Evolutionary conservation across 2,113 vertebrate genomes (phyloP).

Genomic region (Chaetura pelagica): DNA sequence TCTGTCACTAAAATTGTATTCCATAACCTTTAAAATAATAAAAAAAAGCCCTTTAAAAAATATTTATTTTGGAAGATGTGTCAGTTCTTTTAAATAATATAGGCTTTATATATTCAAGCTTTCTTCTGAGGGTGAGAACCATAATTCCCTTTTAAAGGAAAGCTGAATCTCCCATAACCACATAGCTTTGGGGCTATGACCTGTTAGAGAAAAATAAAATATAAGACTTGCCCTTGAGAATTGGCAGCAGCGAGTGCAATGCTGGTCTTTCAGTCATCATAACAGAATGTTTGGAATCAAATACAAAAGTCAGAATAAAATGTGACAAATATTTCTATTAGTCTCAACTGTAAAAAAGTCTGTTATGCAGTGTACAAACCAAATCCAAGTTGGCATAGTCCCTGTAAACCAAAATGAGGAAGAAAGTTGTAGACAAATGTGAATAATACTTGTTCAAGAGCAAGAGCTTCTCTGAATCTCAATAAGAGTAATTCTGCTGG

Average conservation of each 20-base stretch:
- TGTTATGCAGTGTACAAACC: not conserved
- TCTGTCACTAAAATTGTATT: not conserved
- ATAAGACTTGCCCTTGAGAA: not conserved
- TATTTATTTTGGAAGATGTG: not conserved
- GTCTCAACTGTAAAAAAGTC: not conserved
- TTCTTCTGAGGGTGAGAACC: not conserved
- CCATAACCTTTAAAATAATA: not conserved
- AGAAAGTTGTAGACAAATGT: not conserved
- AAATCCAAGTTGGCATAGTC: not conserved
- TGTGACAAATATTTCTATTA: slow-evolving; percentile 10
- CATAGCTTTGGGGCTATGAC: not conserved
- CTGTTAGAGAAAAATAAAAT: not conserved
- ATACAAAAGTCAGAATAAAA: slow-evolving; percentile 18
- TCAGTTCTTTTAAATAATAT: not conserved
- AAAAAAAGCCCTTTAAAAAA: not conserved
- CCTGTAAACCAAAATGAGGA: not conserved
- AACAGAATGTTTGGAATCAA: slow-evolving; percentile 19
- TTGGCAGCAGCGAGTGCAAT: not conserved
- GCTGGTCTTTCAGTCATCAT: not conserved
- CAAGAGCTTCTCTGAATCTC: not conserved
- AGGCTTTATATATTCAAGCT: not conserved
- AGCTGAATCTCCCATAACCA: not conserved
- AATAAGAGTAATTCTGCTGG: not conserved
- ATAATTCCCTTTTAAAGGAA: not conserved
- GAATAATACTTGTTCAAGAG: not conserved